These are phyloP conservation scores for Promerops cafer DNA, from an alignment of 2,113 vertebrate species.

Conservation along the genomic window DNA sequence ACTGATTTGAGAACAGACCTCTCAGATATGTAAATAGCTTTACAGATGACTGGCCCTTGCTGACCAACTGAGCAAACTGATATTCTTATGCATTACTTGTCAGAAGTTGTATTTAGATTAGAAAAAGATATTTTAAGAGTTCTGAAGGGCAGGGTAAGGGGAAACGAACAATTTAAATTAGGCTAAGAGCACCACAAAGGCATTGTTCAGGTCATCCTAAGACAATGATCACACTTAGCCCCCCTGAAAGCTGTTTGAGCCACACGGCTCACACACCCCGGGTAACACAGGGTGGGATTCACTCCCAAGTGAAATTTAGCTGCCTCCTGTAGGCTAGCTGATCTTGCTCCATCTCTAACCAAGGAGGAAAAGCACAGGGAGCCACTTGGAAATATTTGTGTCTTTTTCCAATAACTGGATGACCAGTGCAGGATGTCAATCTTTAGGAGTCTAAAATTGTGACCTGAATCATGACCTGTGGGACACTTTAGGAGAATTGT, in stretches of 20 bases:
- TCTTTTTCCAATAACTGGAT: neutral
- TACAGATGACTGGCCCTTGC: neutral
- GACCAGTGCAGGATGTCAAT: neutral
- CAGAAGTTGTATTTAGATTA: neutral
- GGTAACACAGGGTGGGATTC: neutral
- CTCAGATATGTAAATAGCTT: slow-evolving; percentile 15
- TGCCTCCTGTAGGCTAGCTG: neutral
- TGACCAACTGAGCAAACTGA: neutral
- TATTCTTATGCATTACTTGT: neutral
- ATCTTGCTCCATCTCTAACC: neutral
- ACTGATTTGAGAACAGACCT: slow-evolving; percentile 3
- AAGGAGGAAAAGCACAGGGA: neutral
- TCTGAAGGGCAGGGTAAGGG: neutral
- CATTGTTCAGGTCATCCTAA: neutral
- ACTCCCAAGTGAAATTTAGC: neutral
- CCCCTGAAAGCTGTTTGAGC: neutral
- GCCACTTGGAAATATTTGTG: neutral
- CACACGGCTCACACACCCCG: rapidly evolving
- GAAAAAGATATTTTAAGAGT: neutral
- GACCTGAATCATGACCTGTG: neutral
- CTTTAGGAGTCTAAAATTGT: neutral
- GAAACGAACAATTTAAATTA: neutral
- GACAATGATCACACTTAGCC: neutral
- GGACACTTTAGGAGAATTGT: neutral
- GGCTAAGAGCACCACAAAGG: neutral